Percentiles rank a stretch among this genome's conserved stretches.
Evolutionary conservation across 2,888 invertebrate species (phyloP).

Genomic region (Patella caerulea): DNA sequence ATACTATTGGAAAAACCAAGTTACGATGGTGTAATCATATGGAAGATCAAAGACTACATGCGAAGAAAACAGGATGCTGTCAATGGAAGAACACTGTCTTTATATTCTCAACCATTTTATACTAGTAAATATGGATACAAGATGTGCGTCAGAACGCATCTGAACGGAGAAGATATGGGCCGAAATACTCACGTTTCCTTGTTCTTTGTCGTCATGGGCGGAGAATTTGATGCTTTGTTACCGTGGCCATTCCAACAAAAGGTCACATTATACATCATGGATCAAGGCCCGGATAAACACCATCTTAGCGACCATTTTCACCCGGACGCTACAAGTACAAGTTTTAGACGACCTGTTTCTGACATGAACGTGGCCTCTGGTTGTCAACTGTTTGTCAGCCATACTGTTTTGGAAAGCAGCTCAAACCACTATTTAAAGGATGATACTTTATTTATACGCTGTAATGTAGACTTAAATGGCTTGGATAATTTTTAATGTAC

Average conservation of each 20-base stretch:
- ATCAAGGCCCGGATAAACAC: constrained; percentile 52
- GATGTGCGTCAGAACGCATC: constrained; percentile 67
- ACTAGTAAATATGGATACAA: constrained; percentile 65
- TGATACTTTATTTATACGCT: constrained; percentile 61
- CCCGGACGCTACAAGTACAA: constrained; percentile 63
- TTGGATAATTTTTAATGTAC: background rate
- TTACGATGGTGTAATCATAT: constrained; percentile 63
- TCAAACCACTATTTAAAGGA: constrained; percentile 52
- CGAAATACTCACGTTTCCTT: constrained; percentile 63
- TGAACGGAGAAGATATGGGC: constrained; percentile 69
- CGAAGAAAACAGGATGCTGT: constrained; percentile 60
- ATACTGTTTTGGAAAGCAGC: constrained; percentile 50
- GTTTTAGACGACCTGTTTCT: constrained; percentile 57
- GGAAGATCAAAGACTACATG: constrained; percentile 64
- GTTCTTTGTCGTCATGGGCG: constrained; percentile 68
- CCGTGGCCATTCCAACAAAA: constrained; percentile 67
- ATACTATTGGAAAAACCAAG: constrained; percentile 60
- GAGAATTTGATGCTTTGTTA: constrained; percentile 65
- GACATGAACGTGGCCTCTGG: constrained; percentile 69
- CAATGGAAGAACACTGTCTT: constrained; percentile 54
- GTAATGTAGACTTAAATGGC: constrained; percentile 41
- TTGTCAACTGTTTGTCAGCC: constrained; percentile 61
- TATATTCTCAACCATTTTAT: constrained; percentile 69
- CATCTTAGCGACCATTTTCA: constrained; percentile 62
- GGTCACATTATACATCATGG: constrained; percentile 63